A percentile compares a stretch with the other conserved stretches of the same genome.
Evolutionary conservation across 2,888 invertebrate species (phyloP).

Genomic region (Agrotis ipsilon): DNA sequence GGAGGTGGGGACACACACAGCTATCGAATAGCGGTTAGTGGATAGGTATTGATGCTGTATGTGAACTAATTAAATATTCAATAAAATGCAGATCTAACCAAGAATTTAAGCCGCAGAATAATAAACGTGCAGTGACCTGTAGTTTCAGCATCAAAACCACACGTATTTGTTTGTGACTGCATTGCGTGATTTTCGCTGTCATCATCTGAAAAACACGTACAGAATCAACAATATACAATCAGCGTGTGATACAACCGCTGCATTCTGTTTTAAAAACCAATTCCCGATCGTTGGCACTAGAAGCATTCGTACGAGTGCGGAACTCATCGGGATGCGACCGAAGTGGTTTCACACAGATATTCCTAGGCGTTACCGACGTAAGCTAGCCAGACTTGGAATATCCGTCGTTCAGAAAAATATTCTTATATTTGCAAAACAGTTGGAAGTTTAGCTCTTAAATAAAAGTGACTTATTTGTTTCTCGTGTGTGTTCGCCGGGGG

Average conservation of each 20-base stretch:
- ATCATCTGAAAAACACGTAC: background rate
- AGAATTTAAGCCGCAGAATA: background rate
- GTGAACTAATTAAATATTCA: background rate
- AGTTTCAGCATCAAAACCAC: background rate
- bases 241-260: conserved; percentile 2
- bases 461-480: conserved; percentile 53
- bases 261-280: conserved; percentile 24
- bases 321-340: conserved; percentile 24
- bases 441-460: conserved; percentile 53
- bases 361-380: conserved; percentile 44
- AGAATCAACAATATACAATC: conserved; percentile 4
- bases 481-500: conserved; percentile 44
- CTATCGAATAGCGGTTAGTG: background rate
- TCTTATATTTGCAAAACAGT: conserved; percentile 52
- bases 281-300: conserved; percentile 10
- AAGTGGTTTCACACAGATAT: conserved; percentile 57
- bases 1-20: background rate
- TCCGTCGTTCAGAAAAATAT: conserved; percentile 52
- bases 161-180: background rate
- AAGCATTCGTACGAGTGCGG: conserved; percentile 25
- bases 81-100: background rate
- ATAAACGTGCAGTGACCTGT: background rate
- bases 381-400: conserved; percentile 29
- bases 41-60: background rate
- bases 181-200: background rate